Conservation (phyloP, 2,113 vertebrate genomes). For the Clarias macrocephalus region DNA sequence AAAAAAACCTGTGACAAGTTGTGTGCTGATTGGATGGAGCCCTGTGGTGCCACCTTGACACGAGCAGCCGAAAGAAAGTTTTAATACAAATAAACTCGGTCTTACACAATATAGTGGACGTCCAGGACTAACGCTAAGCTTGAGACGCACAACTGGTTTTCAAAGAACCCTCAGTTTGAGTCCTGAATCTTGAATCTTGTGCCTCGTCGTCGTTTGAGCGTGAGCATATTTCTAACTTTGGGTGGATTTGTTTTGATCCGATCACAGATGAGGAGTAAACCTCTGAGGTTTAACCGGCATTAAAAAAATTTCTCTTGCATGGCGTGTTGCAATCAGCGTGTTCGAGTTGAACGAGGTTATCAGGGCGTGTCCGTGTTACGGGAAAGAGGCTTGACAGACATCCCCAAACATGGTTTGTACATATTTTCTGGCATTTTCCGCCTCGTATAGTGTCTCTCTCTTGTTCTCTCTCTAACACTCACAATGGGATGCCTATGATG, state of each 20-base stretch:
- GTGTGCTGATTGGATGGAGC: too few relatives aligned
- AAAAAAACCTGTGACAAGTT: too few relatives aligned
- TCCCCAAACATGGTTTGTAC: slow-evolving; percentile 5
- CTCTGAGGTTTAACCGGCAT: neutral
- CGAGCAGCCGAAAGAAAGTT: too few relatives aligned
- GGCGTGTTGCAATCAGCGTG: neutral
- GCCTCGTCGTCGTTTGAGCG: neutral
- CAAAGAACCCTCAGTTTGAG: neutral
- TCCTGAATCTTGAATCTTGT: too few relatives aligned
- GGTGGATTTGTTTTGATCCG: neutral
- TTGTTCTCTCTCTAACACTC: neutral
- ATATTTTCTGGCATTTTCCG: neutral
- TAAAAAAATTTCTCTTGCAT: neutral
- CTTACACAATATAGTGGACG: neutral
- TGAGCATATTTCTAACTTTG: neutral
- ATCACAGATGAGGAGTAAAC: neutral
- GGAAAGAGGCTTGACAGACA: slow-evolving; percentile 26
- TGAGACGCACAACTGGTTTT: too few relatives aligned
- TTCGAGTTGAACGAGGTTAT: slow-evolving; percentile 7
- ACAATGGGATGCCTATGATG: slow-evolving; percentile 35
- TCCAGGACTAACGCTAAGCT: neutral
- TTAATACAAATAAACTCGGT: neutral
- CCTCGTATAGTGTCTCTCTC: neutral
- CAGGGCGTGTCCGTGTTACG: slow-evolving; percentile 17
- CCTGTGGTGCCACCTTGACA: too few relatives aligned